These are phyloP conservation scores for Brachylomia viminalis DNA, from an alignment of 2,888 invertebrate species.

Conservation along the genomic window DNA sequence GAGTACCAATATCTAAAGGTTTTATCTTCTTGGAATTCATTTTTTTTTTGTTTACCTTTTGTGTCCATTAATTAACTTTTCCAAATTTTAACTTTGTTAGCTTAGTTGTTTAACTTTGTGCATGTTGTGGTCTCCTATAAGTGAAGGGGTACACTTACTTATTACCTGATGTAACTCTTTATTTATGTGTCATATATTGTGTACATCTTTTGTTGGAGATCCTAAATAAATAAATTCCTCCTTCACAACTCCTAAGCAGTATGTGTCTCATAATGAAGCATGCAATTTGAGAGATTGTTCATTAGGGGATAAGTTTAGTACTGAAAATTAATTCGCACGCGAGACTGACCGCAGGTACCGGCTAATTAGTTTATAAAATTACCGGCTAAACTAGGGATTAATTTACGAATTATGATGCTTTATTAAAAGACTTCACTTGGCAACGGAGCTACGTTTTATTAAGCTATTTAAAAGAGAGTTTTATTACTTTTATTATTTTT, in stretches of 20 bases:
- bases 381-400: conserved; percentile 14
- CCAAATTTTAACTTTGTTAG: too few species aligned
- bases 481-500: not conserved
- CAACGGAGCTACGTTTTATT: not conserved
- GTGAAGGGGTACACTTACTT: too few species aligned
- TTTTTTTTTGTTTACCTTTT: too few species aligned
- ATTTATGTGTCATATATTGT: too few species aligned
- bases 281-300: conserved; percentile 4
- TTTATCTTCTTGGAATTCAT: too few species aligned
- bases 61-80: too few species aligned
- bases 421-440: conserved; percentile 14
- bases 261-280: not conserved
- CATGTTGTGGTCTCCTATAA: too few species aligned
- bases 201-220: too few species aligned
- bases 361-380: conserved; percentile 50
- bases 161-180: too few species aligned
- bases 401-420: conserved; percentile 23
- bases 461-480: not conserved
- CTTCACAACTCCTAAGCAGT: not conserved
- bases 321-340: conserved; percentile 32
- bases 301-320: conserved; percentile 18
- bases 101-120: too few species aligned
- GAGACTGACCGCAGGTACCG: conserved; percentile 15
- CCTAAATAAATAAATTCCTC: too few species aligned
- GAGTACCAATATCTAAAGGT: too few species aligned